phyloP scores from a whole-genome alignment of 2,888 invertebrate species.

The Cryptus armator region DNA sequence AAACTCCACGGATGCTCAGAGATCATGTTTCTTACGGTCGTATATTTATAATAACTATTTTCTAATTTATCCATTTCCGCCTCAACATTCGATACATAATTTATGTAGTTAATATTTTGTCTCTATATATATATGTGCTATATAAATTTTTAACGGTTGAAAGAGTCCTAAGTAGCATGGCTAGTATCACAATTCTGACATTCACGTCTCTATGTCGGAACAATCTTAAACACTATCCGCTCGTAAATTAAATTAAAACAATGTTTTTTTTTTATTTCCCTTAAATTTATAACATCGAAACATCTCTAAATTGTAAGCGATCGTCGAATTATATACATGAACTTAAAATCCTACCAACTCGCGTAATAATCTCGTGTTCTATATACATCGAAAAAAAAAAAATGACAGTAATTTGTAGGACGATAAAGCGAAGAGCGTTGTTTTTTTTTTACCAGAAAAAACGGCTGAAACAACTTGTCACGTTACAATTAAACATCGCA shows the following conservation, averaged over 20 bases:
- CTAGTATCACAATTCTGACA: constrained; percentile 83
- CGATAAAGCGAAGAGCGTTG: constrained; percentile 26
- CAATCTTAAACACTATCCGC: constrained; percentile 48
- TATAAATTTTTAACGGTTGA: constrained; percentile 70
- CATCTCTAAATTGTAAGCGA: constrained; percentile 15
- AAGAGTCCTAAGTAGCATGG: constrained; percentile 78
- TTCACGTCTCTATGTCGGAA: constrained; percentile 57
- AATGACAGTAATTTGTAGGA: constrained; percentile 29
- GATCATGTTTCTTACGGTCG: constrained; percentile 69
- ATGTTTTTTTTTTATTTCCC: background rate
- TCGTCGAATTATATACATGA: constrained; percentile 43
- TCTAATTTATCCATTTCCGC: constrained; percentile 45
- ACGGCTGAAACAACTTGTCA: constrained; percentile 43
- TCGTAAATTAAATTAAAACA: constrained; percentile 19
- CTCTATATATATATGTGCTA: constrained; percentile 56
- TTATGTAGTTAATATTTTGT: constrained; percentile 53
- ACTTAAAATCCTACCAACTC: constrained; percentile 18
- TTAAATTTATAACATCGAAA: constrained; percentile 46
- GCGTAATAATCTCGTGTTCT: constrained; percentile 48
- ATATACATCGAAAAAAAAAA: constrained; percentile 47
- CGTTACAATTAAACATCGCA: constrained; percentile 36
- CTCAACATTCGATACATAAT: constrained; percentile 46
- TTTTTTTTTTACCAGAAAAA: constrained; percentile 16
- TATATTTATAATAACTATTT: constrained; percentile 44
- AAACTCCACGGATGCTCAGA: constrained; percentile 78